These are phyloP conservation scores for Patagioenas fasciata DNA, from an alignment of 2,113 vertebrate genomes.

Conservation along the genomic window DNA sequence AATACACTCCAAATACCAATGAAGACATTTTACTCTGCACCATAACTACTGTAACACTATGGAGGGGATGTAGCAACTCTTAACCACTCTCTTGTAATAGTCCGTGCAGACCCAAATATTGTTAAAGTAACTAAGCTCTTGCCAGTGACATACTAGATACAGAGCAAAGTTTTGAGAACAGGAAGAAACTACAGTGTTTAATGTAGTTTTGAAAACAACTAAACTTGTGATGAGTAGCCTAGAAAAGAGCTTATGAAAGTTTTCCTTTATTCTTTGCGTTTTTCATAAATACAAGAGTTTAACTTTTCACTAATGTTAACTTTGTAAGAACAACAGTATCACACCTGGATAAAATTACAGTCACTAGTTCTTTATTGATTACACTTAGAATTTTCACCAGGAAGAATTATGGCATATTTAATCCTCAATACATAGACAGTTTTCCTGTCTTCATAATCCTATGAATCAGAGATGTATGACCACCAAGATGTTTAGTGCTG, in stretches of 20 bases:
- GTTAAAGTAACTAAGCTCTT: not conserved
- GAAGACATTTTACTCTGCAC: not conserved
- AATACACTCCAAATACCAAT: not conserved
- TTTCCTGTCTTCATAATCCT: not conserved
- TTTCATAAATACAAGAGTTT: not conserved
- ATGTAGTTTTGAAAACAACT: not conserved
- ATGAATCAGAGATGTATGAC: not conserved
- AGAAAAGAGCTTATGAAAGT: not conserved
- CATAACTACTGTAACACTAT: not conserved
- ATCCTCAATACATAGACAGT: rapidly evolving
- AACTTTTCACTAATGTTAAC: not conserved
- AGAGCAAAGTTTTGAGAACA: not conserved
- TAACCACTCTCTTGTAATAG: not conserved
- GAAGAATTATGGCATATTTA: not conserved
- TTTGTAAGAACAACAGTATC: not conserved
- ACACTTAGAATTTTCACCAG: not conserved
- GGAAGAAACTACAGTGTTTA: not conserved
- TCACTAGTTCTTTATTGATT: not conserved
- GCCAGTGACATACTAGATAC: not conserved
- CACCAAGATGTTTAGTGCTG: rapidly evolving
- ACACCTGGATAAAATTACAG: not conserved
- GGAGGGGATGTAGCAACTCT: not conserved
- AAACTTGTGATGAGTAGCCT: not conserved
- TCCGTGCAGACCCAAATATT: not conserved
- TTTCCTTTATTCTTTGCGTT: not conserved